Evolutionary conservation across 35 echinoderm and acorn worm species (phyloP), one percentile per base, ranked within the genome.

Genomic region (Eucidaris tribuloides): DNA sequence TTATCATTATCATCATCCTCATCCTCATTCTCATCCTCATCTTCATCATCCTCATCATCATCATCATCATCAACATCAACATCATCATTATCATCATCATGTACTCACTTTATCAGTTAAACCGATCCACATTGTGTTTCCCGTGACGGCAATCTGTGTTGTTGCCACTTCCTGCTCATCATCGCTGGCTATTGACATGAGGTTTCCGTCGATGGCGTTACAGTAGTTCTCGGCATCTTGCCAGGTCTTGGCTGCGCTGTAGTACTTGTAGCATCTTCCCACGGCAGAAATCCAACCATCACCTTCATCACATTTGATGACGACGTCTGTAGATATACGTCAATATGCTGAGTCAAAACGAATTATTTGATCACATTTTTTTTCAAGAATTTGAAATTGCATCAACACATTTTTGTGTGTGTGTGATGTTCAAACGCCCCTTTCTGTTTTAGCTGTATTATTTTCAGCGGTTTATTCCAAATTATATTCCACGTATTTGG

Each of bases 271-370:
- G 82, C 91, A 94, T 31, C 50, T 70, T 5, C 60, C 81, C 45
- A 25, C 76, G 4, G 86, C 81, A 25, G 91, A 85, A 2, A 59
- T 32, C 91, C 91, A 94, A 42, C 81, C 86, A 60, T 94, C 84
- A 37, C 62, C 81, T 56, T 94, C 92, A 54, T 94, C 92, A 76
- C 92, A 94, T 62, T 76, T 86, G 49, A 89, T 50, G 24, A 80
- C 60, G n/a, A 89, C 54, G 62, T 94, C 92, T 94, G 48, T 22
- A 64, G 13, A 45, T n/a, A 45, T n/a, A 39, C 41, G 24, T n/a
- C 46, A n/a, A 45, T n/a, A 45, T n/a, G 42, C 19, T 44, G 31
- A 78, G 23, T 19, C 22, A 45, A 45, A n/a, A 52, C n/a, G 27
- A 4, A 71, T 3, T 19, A 32, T 68, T 68, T 20, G 1, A 17